These are phyloP conservation scores for Drosophila rhopaloa DNA, from an alignment of 1,140 invertebrate species.

Conservation along the genomic window DNA sequence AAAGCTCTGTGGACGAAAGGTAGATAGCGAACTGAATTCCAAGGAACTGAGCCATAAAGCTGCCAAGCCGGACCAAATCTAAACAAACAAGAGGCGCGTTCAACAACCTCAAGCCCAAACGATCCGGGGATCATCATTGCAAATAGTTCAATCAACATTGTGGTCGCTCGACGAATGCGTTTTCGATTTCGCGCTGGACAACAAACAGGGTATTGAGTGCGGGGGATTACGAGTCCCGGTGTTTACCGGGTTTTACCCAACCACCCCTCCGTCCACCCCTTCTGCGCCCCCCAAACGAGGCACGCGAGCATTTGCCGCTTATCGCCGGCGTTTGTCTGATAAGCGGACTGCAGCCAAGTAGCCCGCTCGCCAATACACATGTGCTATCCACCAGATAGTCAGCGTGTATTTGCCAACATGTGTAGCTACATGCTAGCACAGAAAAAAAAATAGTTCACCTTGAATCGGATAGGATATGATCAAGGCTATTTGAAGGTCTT, in stretches of 20 bases:
- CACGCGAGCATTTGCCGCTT: constrained; percentile 70
- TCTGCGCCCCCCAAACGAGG: constrained; percentile 26
- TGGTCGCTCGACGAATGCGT: constrained; percentile 20
- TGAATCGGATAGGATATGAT: neutral
- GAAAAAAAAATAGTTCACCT: neutral
- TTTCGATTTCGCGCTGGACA: constrained; percentile 53
- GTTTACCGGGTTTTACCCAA: constrained; percentile 4
- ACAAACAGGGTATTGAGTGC: constrained; percentile 51
- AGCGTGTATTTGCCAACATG: constrained; percentile 37
- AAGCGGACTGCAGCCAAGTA: constrained; percentile 41
- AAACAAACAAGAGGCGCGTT: constrained; percentile 51
- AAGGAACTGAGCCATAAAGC: constrained; percentile 40
- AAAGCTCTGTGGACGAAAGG: constrained; percentile 1
- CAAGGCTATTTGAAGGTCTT: too few relatives aligned
- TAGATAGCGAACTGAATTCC: constrained; percentile 39
- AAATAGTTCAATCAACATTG: constrained; percentile 32
- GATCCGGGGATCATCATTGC: constrained; percentile 28
- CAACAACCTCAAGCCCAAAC: constrained; percentile 57
- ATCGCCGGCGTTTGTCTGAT: constrained; percentile 61
- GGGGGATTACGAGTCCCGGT: constrained; percentile 30
- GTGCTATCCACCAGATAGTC: neutral
- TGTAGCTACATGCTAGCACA: neutral
- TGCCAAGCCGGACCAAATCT: constrained; percentile 15
- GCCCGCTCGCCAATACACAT: constrained; percentile 24
- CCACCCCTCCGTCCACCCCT: constrained; percentile 7